Evolutionary conservation across 2,888 invertebrate species (phyloP), one percentile per base, ranked within the genome.

Genomic region (Tetragnatha montana): DNA sequence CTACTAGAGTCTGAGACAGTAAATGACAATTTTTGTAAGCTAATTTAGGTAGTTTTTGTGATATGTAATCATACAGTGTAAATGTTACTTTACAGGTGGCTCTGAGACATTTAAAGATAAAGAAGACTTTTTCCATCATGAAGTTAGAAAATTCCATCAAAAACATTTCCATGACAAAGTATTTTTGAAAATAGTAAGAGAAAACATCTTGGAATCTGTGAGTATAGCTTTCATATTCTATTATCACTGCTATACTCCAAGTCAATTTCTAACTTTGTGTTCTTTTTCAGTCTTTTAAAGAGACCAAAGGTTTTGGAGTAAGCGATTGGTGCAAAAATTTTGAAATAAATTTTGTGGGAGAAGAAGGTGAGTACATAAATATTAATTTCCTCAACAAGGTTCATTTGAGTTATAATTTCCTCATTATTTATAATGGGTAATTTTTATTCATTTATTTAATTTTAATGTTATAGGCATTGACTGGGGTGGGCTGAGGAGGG

Each of bases 281-380:
- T 91, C 91, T 89, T 83, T 94, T 94, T 19, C 93, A 95, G 95
- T 95, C 95, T 0, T 96, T 97, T 94, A 97, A 97, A 94, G 96
- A 97, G 74, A 97, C 97, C 1, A 96, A 96, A 92, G 96, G 96
- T 93, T 97, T 97, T 94, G 95, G 95, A 47, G 95, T 97, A n/a
- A 95, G 96, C 85, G 98, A 98, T 94, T 98, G 98, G 98, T 98
- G 98, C 94, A 95, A 96, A 93, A 97, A 97, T 94, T 98, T 98
- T 93, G 98, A 98, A 94, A 96, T 98, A 91, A 96, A 96, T 87
- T 98, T 98, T 94, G 96, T 96, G 93, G 98, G 97, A n/a, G 98
- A 98, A 93, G 97, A 97, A 95, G 98, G 97, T 96, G 92, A 91
- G 82, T 10, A 60, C 10, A 17, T 60, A 0, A 10, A 60, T 17